Evolutionary conservation across 2,888 invertebrate genomes (phyloP).

Genomic region (Drosophila meridionalis): DNA sequence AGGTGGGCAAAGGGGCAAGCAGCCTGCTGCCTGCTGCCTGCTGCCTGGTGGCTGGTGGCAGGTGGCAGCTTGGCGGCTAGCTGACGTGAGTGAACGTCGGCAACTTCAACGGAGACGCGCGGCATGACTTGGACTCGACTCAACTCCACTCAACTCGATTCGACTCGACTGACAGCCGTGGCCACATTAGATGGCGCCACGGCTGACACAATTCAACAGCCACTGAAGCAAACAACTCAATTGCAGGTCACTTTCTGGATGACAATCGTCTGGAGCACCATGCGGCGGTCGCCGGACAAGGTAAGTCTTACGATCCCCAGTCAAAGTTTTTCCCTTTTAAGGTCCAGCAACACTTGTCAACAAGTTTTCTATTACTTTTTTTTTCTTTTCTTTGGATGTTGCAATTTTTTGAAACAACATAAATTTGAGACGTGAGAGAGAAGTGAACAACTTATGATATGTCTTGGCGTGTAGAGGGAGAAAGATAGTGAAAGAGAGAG

Average conservation of each 20-base stretch:
- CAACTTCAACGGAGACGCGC: constrained; percentile 51
- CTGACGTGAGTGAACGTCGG: constrained; percentile 72
- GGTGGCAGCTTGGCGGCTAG: constrained; percentile 52
- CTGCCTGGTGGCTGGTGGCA: constrained; percentile 21
- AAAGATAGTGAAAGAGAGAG: not conserved
- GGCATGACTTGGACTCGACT: constrained; percentile 48
- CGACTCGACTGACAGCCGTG: constrained; percentile 67
- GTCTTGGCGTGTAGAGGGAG: not conserved
- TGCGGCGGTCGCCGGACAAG: constrained; percentile 81
- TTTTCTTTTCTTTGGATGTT: not conserved
- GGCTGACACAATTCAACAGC: constrained; percentile 62
- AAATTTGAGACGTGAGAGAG: not conserved
- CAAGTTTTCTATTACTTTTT: constrained; percentile 33
- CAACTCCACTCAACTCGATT: constrained; percentile 18
- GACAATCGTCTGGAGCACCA: constrained; percentile 85
- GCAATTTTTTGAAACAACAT: too few species aligned
- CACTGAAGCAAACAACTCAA: constrained; percentile 75
- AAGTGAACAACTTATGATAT: not conserved
- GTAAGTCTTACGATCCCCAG: constrained; percentile 63
- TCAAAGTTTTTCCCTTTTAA: constrained; percentile 58
- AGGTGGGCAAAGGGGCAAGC: constrained; percentile 16
- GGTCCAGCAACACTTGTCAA: constrained; percentile 75
- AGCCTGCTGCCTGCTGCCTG: constrained; percentile 8
- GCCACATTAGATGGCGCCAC: constrained; percentile 80
- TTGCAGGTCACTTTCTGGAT: constrained; percentile 85